Percentiles rank a stretch among this genome's conserved stretches.
These are phyloP conservation scores for Parauchenoglanis punctatus DNA, from an alignment of 2,797 vertebrate genomes.

Conservation along the genomic window DNA sequence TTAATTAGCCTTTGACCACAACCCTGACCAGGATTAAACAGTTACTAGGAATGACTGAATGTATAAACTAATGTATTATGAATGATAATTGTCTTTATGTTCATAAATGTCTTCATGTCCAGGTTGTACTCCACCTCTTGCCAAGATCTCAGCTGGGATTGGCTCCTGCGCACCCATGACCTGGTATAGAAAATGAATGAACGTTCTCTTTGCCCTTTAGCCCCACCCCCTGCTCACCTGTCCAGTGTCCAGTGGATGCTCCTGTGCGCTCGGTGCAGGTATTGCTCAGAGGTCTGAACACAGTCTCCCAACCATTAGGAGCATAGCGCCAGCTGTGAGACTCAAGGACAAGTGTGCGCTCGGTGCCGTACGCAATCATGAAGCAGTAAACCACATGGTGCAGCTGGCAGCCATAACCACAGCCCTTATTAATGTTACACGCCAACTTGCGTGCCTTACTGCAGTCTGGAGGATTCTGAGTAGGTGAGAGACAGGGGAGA, in stretches of 20 bases:
- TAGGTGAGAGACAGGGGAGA: not conserved
- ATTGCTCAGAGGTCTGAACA: slow-evolving; percentile 93
- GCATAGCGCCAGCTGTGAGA: slow-evolving; percentile 98
- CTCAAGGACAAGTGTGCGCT: slow-evolving; percentile 92
- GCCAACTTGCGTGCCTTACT: slow-evolving; percentile 94
- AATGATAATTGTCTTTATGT: not conserved
- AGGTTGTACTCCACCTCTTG: no score
- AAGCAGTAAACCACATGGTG: slow-evolving; percentile 99
- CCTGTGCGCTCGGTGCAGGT: slow-evolving; percentile 91
- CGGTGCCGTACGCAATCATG: slow-evolving; percentile 97
- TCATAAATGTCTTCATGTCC: no score
- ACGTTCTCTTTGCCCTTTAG: not conserved
- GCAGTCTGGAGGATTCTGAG: slow-evolving; percentile 94
- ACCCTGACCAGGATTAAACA: not conserved
- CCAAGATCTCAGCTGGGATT: no score
- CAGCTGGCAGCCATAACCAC: slow-evolving; percentile 96
- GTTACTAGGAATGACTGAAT: not conserved
- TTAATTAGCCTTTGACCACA: not conserved
- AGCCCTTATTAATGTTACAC: slow-evolving; percentile 98
- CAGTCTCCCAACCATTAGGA: slow-evolving; percentile 94
- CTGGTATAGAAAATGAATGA: no score
- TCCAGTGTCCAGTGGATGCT: slow-evolving; percentile 91
- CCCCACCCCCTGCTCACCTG: slow-evolving; percentile 75
- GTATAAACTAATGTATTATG: not conserved
- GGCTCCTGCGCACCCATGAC: no score